Base-by-base conservation (phyloP, 1,140 invertebrate genomes). In the Calliopsis andreniformis region DNA sequence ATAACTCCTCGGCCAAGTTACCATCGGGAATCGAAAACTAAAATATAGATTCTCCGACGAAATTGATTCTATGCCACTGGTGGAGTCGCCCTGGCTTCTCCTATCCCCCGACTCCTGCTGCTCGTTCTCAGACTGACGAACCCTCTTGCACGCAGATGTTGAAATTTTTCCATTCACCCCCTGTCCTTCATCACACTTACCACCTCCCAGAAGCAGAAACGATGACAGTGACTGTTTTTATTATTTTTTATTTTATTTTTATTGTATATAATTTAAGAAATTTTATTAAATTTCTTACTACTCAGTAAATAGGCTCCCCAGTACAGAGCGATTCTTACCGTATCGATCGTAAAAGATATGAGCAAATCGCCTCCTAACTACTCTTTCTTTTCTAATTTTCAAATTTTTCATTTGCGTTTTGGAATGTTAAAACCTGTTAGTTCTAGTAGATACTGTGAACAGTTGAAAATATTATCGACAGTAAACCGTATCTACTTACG, bases 201-300 rank as follows among this genome's bases (percentile, higher is more conserved):
- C 16, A 18, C 53, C 4, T 28, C 1, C 30, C n/a, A n/a, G n/a
- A n/a, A n/a, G n/a, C n/a, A n/a, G n/a, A n/a, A 8, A 32, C 69
- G 43, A 16, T 18, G 32, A 63, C 32, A 62, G 23, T 51, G 58
- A 63, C 45, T 7, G n/a, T n/a, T n/a, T n/a, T n/a, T n/a, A n/a
- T n/a, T n/a, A n/a, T n/a, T n/a, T n/a, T n/a, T n/a, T n/a, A n/a
- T n/a, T n/a, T n/a, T n/a, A n/a, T n/a, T n/a, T n/a, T n/a, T n/a
- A n/a, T n/a, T n/a, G n/a, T n/a, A n/a, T n/a, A n/a, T n/a, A n/a
- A n/a, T n/a, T n/a, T n/a, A n/a, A n/a, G n/a, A 53, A 70, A 30
- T 70, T 70, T 35, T 70, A 70, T 61, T 70, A 70, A 47, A 59
- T 70, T 61, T 61, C 42, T 59, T 69, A n/a, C 53, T 23, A 6